Evolutionary conservation across 2,888 invertebrate genomes (phyloP), one percentile per base, ranked within the genome.

Genomic region (Drosophila flavopinicola): DNA sequence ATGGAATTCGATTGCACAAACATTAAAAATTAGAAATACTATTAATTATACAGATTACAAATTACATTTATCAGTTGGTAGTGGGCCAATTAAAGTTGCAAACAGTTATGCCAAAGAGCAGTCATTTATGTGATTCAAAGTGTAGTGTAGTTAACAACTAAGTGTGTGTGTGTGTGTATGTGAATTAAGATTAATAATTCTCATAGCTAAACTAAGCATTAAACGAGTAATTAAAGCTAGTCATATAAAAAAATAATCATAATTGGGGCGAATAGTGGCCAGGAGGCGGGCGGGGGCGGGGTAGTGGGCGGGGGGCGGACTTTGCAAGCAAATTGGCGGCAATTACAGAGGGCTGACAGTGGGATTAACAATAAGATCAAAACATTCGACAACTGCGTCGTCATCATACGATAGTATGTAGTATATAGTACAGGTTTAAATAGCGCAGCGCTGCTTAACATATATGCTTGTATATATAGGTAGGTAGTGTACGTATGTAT

Each of bases 311-410:
- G 6, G n/a, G 11, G 33, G 44, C 37, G 41, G 44, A 61, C 52
- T 65, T 78, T 79, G 79, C 79, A 78, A 85, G 86, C 64, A 78
- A 72, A 69, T 78, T 73, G 80, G 84, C 84, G 86, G 79, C 79
- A 80, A 83, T 83, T 75, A 68, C 57, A 65, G 41, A 61, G 66
- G 82, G 65, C 78, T 59, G 73, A 51, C 58, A 57, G 27, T 56
- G 53, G 60, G 67, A 41, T 44, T 61, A 71, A 80, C 60, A 79
- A 61, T 70, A 70, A 67, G 65, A 66, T 66, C 51, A 58, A 47
- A 49, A 68, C 42, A 53, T 53, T 70, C 39, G 73, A 66, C 49
- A 52, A 65, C 51, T 49, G 67, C 52, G 58, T 75, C 72, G 73
- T 79, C 77, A 61, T 61, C 64, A 66, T 66, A 61, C 58, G 61